phyloP scores from a whole-genome alignment of 1,140 invertebrate genomes.

The Ips nitidus region DNA sequence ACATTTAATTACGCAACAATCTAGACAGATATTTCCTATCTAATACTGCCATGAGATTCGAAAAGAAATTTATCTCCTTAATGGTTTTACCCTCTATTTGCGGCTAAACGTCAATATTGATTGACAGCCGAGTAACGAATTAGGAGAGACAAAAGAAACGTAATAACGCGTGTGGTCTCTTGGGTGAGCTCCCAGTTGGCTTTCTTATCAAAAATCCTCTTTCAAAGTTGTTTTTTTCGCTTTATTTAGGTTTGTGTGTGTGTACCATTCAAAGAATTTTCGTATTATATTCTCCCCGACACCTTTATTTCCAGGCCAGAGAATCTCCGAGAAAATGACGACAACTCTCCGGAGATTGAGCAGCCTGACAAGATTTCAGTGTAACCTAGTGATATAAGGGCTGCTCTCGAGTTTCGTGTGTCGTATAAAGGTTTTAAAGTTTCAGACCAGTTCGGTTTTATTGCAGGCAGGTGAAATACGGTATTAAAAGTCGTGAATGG shows the following conservation, averaged over 20 bases:
- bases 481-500: constrained; percentile 23
- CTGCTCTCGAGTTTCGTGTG: constrained; percentile 9
- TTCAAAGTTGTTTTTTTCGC: too few relatives aligned
- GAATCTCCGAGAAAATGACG: constrained; percentile 21
- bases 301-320: constrained; percentile 25
- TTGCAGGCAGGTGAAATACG: neutral
- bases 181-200: neutral
- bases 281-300: constrained; percentile 18
- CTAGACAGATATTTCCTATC: too few relatives aligned
- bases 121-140: neutral
- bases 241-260: too few relatives aligned
- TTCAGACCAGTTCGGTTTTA: neutral
- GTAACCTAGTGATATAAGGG: constrained; percentile 1
- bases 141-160: neutral
- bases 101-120: neutral
- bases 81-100: neutral
- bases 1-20: too few relatives aligned
- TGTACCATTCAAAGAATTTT: too few relatives aligned
- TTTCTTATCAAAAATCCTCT: neutral
- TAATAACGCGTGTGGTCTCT: neutral
- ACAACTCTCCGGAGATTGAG: constrained; percentile 20
- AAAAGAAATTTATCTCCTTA: neutral
- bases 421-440: constrained; percentile 5
- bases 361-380: constrained; percentile 9
- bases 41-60: too few relatives aligned